Evolutionary conservation across 2,113 vertebrate genomes (phyloP), one percentile per base, ranked within the genome.

Genomic region (Archocentrus centrarchus): DNA sequence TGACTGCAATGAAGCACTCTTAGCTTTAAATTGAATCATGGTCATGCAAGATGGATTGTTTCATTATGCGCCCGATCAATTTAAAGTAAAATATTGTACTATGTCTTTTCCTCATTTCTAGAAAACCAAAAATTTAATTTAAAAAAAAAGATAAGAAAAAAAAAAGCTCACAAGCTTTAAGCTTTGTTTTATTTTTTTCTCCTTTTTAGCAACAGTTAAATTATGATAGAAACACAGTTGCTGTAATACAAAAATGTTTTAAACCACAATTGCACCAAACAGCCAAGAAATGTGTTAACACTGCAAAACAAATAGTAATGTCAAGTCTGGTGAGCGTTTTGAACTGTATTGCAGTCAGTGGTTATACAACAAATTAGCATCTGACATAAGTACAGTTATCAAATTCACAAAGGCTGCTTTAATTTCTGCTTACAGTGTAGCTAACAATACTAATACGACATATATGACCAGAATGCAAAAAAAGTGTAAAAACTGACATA

Each of bases 41-140:
- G 39, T 75, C 35, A 75, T 82, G 77, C 57, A 80, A 80, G 81
- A 87, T 87, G 80, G 62, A 89, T 84, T 88, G 80, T 81, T 88
- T 32, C 60, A 83, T 82, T 87, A 88, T 59, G 24, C 75, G 35
- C 20, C 27, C 63, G 77, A 59, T 73, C 4, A 61, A 78, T 57
- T 83, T 59, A 61, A 53, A 64, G 50, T 27, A 75, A 55, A 85
- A 83, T 32, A 79, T n/a, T 20, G 13, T 22, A 17, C 24, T 4
- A 41, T 44, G 32, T 30, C 22, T 53, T 80, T 82, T 37, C 24
- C 22, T 60, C 10, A 44, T 86, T 83, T 61, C 27, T 39, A 76
- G 53, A 77, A 79, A 73, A 84, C 14, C n/a, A 44, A 77, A 80
- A 5, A 47, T 30, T 35, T 55, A 39, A 39, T 39, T 24, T 39